Evolutionary conservation across 2,888 invertebrate genomes (phyloP), one percentile per base, ranked within the genome.

Genomic region (Nymphalis urticae): DNA sequence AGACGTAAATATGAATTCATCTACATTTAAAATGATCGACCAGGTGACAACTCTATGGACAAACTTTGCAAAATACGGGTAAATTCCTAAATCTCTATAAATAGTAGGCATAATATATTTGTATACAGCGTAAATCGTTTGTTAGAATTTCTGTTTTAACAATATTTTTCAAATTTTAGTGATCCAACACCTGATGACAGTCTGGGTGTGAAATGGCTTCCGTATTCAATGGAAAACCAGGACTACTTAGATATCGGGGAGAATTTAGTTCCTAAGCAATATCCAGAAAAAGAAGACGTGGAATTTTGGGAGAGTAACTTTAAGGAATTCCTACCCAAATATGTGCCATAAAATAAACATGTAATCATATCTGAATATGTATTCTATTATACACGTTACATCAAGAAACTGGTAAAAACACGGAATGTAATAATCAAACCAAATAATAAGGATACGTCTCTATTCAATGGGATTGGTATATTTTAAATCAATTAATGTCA

Each of bases 31-130:
- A 24, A 77, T 88, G 70, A 75, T 89, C 2, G 76, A 83, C 27
- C 79, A 84, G 24, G 79, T 78, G 0, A 85, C 85, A 69, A 71
- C 75, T 0, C 65, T 87, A 1, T 87, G 87, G 56, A 85, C 84
- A 0, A 88, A 88, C 70, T 88, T 88, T 62, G 87, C 87, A 3
- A 87, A 87, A 76, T 83, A 79, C 70, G 87, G 88, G 88, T 87
- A 42, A 56, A 16, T 54, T 13, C 1, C 10, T 24, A 16, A 24
- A 21, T 53, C 0, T 53, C 16, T 4, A 6, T 32, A 6, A 32
- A 32, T 6, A 32, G 6, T 32, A 32, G 27, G 27, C 27, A 32
- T 6, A 32, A 6, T 32, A 32, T 32, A 32, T 32, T 32, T 0
- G 27, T 32, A 32, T 32, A 0, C 6, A 32, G 27, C 27, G 27